Conservation (phyloP, 2,888 invertebrate genomes). For the Lissocephala sabroskyi region DNA sequence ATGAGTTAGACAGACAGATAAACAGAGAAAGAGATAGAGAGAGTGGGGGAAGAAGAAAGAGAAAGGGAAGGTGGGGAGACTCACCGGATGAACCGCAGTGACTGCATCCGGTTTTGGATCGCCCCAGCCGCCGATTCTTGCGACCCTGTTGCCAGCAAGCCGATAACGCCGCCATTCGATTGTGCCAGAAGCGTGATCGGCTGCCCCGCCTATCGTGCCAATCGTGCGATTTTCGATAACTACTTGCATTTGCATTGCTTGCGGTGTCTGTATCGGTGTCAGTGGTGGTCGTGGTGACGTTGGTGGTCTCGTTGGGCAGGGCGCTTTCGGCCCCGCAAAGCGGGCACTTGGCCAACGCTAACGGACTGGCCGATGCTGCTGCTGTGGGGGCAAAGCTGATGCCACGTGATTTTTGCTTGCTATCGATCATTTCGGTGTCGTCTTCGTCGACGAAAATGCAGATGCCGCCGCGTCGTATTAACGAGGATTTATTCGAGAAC, state of each 20-base stretch:
- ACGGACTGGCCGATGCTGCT: constrained; percentile 40
- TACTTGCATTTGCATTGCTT: constrained; percentile 42
- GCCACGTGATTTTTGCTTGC: constrained; percentile 60
- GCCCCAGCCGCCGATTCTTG: constrained; percentile 63
- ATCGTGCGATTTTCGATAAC: constrained; percentile 48
- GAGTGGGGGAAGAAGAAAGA: background rate
- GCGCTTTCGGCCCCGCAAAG: constrained; percentile 58
- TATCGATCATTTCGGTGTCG: constrained; percentile 68
- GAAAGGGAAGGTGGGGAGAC: constrained; percentile 49
- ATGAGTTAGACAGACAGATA: constrained; percentile 3
- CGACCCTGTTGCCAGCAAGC: constrained; percentile 59
- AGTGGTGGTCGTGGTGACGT: constrained; percentile 24
- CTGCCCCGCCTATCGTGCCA: constrained; percentile 35
- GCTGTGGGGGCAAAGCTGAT: constrained; percentile 56
- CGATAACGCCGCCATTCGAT: constrained; percentile 59
- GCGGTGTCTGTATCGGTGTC: constrained; percentile 31
- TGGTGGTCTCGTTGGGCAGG: constrained; percentile 22
- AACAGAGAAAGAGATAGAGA: constrained; percentile 1
- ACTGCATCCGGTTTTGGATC: constrained; percentile 67
- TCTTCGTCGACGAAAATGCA: constrained; percentile 73
- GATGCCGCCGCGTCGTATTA: constrained; percentile 72
- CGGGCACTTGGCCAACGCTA: constrained; percentile 51
- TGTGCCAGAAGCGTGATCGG: constrained; percentile 68
- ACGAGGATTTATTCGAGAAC: constrained; percentile 69
- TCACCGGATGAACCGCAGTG: constrained; percentile 72